These are phyloP conservation scores for Rhinopomastus cyanomelas DNA, from an alignment of 2,113 vertebrate genomes.

Conservation along the genomic window DNA sequence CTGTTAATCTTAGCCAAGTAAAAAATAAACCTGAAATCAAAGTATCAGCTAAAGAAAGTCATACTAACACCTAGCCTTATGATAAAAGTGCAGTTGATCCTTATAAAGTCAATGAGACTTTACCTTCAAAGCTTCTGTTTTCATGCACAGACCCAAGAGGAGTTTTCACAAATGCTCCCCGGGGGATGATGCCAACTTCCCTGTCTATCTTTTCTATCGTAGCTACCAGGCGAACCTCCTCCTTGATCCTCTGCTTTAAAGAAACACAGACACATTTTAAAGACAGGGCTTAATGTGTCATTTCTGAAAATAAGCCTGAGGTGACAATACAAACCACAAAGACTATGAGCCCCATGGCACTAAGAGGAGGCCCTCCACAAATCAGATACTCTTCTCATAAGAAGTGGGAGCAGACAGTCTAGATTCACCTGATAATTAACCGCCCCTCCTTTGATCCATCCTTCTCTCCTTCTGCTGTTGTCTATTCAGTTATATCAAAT, in stretches of 20 bases:
- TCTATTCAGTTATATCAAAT: background rate
- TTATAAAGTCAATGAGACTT: conserved; percentile 6
- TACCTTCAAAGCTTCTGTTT: conserved; percentile 91
- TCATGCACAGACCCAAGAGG: conserved; percentile 78
- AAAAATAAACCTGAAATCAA: background rate
- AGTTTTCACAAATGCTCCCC: conserved; percentile 85
- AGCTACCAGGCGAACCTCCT: conserved; percentile 85
- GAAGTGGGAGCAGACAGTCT: background rate
- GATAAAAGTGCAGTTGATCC: background rate
- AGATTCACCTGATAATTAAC: background rate
- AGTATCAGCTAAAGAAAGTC: background rate
- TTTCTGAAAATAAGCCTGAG: background rate
- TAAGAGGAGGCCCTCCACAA: background rate
- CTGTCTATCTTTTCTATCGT: conserved; percentile 83
- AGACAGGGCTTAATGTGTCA: background rate
- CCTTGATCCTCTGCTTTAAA: conserved; percentile 76
- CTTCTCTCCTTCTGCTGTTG: background rate
- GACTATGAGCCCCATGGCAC: background rate
- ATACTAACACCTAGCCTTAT: background rate
- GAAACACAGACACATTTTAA: background rate
- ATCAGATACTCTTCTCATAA: background rate
- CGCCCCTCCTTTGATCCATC: background rate
- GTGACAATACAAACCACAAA: background rate
- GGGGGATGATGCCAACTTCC: conserved; percentile 85
- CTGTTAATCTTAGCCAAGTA: background rate